Conservation (phyloP, 2,888 invertebrate genomes). For the Himalopsyche kuldschensis region DNA sequence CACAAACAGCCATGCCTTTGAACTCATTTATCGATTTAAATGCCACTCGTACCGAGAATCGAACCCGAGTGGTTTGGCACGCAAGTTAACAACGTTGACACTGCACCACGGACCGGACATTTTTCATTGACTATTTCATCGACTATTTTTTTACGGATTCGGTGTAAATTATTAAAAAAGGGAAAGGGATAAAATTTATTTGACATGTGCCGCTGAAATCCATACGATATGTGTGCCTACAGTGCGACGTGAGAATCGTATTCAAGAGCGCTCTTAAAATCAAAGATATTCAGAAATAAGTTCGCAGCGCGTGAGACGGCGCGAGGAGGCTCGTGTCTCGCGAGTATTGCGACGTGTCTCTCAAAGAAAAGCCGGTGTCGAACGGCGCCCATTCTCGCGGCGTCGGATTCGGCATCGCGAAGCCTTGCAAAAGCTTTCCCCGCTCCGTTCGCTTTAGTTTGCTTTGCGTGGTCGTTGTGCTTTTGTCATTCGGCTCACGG, state of each 20-base stretch:
- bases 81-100: too few relatives aligned
- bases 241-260: background rate
- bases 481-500: background rate
- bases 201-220: background rate
- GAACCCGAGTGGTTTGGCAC: too few relatives aligned
- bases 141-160: too few relatives aligned
- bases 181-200: background rate
- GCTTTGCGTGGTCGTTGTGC: background rate
- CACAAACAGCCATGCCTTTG: too few relatives aligned
- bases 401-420: background rate
- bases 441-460: background rate
- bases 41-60: too few relatives aligned
- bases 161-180: background rate
- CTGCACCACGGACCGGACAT: too few relatives aligned
- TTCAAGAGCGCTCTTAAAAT: background rate
- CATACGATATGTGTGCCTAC: background rate
- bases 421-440: background rate
- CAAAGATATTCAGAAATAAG: background rate
- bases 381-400: background rate
- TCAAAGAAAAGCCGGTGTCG: background rate
- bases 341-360: background rate
- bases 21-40: too few relatives aligned
- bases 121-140: too few relatives aligned
- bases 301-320: background rate
- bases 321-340: background rate